These are phyloP conservation scores for Eulemur albifrons DNA, from an alignment of 2,797 vertebrate species.

Conservation along the genomic window DNA sequence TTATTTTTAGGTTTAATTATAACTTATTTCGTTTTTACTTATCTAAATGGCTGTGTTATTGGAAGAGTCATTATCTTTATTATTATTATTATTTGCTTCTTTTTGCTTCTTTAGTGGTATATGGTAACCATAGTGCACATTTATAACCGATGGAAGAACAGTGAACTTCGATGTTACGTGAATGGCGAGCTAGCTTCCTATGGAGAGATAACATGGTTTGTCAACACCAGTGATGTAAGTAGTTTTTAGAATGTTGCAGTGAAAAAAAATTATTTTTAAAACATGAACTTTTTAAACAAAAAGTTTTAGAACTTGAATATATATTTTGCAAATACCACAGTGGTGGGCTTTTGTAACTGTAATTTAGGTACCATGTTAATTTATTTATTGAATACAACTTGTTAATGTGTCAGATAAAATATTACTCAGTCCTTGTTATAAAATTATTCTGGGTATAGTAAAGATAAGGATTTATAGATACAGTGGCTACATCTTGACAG, in stretches of 20 bases:
- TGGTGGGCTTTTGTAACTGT: background rate
- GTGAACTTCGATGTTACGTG: constrained; percentile 97
- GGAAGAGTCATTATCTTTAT: background rate
- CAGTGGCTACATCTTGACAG: background rate
- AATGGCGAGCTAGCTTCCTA: constrained; percentile 97
- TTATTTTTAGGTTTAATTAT: constrained; percentile 31
- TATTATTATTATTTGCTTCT: background rate
- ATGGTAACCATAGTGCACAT: constrained; percentile 98
- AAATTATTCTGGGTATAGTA: constrained; percentile 25
- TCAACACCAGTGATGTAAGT: constrained; percentile 98
- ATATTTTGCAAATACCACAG: background rate
- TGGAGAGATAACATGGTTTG: constrained; percentile 98
- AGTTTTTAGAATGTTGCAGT: background rate
- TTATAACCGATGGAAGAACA: constrained; percentile 99
- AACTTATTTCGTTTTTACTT: background rate
- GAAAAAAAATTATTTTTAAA: constrained; percentile 1
- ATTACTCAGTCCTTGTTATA: background rate
- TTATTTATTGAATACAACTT: constrained; percentile 1
- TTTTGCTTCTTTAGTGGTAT: constrained; percentile 91
- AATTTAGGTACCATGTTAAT: constrained; percentile 17
- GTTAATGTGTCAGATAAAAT: background rate
- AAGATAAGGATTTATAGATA: background rate
- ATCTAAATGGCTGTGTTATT: background rate
- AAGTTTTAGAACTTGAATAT: background rate
- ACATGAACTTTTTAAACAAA: background rate